A percentile compares a stretch with the other conserved stretches of the same genome.
Evolutionary conservation across 2,888 invertebrate genomes (phyloP).

Genomic region (Hirtodrosophila alboralis): DNA sequence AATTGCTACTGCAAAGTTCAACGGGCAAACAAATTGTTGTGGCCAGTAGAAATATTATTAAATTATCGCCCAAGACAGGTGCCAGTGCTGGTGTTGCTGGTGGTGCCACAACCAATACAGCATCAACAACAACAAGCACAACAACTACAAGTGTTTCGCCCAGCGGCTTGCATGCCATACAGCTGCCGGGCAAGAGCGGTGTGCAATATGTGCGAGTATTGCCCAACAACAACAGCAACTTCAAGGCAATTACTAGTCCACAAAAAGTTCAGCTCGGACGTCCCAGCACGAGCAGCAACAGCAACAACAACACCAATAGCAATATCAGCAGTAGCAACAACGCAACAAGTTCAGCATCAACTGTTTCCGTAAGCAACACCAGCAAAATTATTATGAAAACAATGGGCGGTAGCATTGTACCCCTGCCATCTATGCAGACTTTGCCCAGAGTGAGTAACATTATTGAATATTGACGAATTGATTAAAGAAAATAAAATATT

Average conservation of each 20-base stretch:
- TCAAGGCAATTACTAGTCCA: conserved; percentile 32
- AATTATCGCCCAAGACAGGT: conserved; percentile 75
- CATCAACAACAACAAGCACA: too few relatives aligned
- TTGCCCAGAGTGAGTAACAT: conserved; percentile 54
- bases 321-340: conserved; percentile 10
- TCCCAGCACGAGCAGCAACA: conserved; percentile 19
- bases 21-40: conserved; percentile 81
- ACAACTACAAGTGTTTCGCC: conserved; percentile 26
- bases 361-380: conserved; percentile 38
- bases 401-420: conserved; percentile 71
- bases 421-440: conserved; percentile 67
- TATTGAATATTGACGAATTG: too few relatives aligned
- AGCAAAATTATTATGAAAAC: conserved; percentile 75
- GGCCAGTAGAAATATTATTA: conserved; percentile 79
- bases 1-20: conserved; percentile 74
- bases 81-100: conserved; percentile 1
- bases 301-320: conserved; percentile 3
- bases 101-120: conserved; percentile 1
- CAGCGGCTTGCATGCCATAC: conserved; percentile 77
- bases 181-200: conserved; percentile 81
- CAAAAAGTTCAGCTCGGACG: conserved; percentile 76
- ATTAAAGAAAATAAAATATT: too few relatives aligned
- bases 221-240: conserved; percentile 75
- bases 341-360: conserved; percentile 21
- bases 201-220: conserved; percentile 89